Evolutionary conservation across 2,888 invertebrate genomes (phyloP), one percentile per base, ranked within the genome.

Genomic region (Frankliniella intonsa): DNA sequence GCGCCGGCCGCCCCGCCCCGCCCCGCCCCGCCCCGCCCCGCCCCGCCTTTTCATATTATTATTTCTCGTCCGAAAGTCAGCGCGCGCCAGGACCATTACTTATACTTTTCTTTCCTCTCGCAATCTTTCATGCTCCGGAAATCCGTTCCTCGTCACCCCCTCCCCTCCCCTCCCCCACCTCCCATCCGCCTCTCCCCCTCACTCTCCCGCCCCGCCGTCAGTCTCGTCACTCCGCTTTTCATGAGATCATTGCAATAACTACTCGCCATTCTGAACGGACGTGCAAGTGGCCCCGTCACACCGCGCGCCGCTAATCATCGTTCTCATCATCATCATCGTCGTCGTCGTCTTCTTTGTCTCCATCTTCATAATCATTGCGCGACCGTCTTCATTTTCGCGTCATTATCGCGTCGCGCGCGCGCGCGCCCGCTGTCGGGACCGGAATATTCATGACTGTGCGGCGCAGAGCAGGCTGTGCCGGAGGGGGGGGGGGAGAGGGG

Each of bases 371-470:
- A 9, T 76, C 69, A 11, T 69, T 19, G 22, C 69, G 69, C 2
- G 69, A 25, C 25, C 69, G 69, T 12, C 69, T 8, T 76, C 69
- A 25, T 76, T 25, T 76, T 76, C 22, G n/a, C 69, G 69, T 76
- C 69, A 76, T 76, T 76, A 76, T 76, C 69, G 25, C 69, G 69
- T 76, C 69, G 69, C 69, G 25, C n/a, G 69, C 69, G 38, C 38
- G 38, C 38, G 38, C 38, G 38, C 38, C 38, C 22, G 22, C 69
- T 22, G 69, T 76, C 69, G 25, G 22, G 69, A 25, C 69, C 69
- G 69, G 69, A 76, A 76, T 76, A 76, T 76, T 76, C 69, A 76
- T 76, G 69, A 76, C 38, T 38, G 38, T 25, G 69, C 22, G 8
- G 55, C 14, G 14, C 62, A 14, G 17, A n/a, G 62, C 62, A 62